These are phyloP conservation scores for Mactromeris polynyma DNA, from an alignment of 2,888 invertebrate genomes.

Conservation along the genomic window DNA sequence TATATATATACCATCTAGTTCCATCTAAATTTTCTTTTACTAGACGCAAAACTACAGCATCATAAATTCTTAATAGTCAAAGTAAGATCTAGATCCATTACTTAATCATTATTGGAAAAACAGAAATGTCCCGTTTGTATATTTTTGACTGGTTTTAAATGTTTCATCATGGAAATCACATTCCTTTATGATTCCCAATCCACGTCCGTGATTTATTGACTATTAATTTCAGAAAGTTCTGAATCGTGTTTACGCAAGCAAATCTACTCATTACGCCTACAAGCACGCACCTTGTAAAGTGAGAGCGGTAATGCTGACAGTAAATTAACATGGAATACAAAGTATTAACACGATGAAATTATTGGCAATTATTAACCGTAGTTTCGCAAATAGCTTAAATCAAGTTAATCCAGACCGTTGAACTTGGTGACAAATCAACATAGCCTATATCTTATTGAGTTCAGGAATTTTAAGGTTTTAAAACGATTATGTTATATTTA, in stretches of 20 bases:
- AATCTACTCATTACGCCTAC: not conserved
- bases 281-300: constrained; percentile 9
- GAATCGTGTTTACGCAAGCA: constrained; percentile 12
- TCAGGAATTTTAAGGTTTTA: no score
- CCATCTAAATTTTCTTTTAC: not conserved
- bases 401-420: not conserved
- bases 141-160: not conserved
- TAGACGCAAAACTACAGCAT: not conserved
- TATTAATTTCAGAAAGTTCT: constrained; percentile 8
- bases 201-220: not conserved
- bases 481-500: no score
- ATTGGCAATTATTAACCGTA: not conserved
- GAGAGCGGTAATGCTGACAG: not conserved
- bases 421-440: no score
- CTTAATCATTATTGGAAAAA: not conserved
- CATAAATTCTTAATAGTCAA: not conserved
- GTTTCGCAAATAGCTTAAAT: not conserved
- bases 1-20: not conserved
- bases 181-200: not conserved
- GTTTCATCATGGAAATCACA: not conserved
- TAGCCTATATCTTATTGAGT: no score
- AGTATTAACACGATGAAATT: not conserved
- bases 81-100: not conserved
- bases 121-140: not conserved
- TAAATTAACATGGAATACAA: not conserved